Percentiles rank a stretch among this genome's conserved stretches.
Conservation (phyloP, 2,113 vertebrate genomes). For the Megaceryle torquata region DNA sequence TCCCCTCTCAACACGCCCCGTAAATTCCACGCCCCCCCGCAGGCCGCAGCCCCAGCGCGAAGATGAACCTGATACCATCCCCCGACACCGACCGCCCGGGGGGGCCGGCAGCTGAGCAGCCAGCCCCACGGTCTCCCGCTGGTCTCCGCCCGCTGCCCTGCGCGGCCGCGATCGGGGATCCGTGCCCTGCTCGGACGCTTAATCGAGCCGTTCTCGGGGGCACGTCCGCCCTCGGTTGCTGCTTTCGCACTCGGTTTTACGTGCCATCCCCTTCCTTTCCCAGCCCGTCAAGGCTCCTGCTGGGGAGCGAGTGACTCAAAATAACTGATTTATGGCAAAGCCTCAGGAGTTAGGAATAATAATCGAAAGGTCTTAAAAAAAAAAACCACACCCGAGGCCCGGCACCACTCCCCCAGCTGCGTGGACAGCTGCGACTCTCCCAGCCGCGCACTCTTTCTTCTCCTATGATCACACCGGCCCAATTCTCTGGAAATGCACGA, state of each 20-base stretch:
- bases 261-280: neutral
- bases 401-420: neutral
- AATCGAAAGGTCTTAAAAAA: neutral
- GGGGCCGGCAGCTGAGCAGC: neutral
- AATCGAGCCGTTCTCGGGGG: neutral
- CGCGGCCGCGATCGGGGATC: neutral
- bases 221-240: neutral
- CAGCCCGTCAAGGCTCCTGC: neutral
- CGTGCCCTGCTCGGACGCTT: neutral
- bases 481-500: neutral
- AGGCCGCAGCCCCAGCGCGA: neutral
- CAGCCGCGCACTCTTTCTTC: neutral
- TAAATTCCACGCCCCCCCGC: neutral
- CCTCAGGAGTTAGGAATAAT: neutral
- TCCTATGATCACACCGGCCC: accelerated
- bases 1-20: neutral
- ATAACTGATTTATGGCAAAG: neutral
- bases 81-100: neutral
- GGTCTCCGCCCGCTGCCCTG: neutral
- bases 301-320: neutral
- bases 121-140: neutral
- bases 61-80: neutral
- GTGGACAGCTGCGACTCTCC: neutral
- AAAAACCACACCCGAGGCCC: neutral
- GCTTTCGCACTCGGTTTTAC: neutral